Conservation (phyloP, 2,888 invertebrate genomes). For the Phaonia tiefii region DNA sequence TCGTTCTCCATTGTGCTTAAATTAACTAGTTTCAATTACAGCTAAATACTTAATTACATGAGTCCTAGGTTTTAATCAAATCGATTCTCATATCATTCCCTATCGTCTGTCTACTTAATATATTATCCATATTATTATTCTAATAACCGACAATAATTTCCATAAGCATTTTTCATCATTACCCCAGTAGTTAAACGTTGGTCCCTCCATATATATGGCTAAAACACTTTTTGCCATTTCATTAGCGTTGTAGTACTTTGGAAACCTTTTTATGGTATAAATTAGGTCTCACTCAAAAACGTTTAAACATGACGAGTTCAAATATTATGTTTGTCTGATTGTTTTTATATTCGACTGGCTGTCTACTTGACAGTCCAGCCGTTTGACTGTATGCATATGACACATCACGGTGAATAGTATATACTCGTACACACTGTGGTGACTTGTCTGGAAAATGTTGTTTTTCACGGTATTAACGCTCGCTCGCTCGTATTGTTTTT, state of each 20-base stretch:
- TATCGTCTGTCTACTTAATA: background rate
- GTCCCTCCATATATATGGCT: background rate
- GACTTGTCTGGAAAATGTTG: constrained; percentile 14
- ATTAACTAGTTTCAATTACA: too few species aligned
- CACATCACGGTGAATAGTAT: constrained; percentile 10
- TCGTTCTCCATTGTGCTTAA: too few species aligned
- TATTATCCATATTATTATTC: too few species aligned
- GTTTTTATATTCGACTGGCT: too few species aligned
- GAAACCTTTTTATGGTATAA: constrained; percentile 44
- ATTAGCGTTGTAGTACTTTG: constrained; percentile 7
- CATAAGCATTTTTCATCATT: background rate
- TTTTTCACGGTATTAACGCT: background rate
- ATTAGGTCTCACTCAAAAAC: constrained; percentile 36
- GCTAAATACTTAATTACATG: too few species aligned
- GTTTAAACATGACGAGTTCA: constrained; percentile 37
- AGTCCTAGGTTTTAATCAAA: too few species aligned
- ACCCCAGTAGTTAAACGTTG: background rate
- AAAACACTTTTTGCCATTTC: background rate
- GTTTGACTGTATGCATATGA: background rate
- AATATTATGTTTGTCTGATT: constrained; percentile 28
- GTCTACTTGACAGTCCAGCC: too few species aligned
- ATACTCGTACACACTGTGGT: too few species aligned
- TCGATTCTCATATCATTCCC: background rate
- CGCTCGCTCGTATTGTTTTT: too few species aligned
- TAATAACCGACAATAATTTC: background rate